Percentiles rank a stretch among this genome's conserved stretches.
Conservation (phyloP, 2,797 vertebrate species). For the Anguilla pacifica region DNA sequence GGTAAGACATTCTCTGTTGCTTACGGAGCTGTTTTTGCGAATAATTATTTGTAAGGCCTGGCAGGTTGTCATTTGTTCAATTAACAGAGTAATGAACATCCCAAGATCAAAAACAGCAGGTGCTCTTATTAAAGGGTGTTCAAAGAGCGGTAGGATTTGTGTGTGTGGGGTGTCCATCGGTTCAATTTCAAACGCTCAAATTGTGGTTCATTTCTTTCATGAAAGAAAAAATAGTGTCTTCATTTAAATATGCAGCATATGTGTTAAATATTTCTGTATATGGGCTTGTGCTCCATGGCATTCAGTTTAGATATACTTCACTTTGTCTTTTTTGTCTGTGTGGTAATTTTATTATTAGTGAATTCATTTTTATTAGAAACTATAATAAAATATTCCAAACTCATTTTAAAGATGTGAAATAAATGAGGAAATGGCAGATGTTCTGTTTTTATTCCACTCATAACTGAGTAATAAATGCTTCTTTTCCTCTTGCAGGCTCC, state of each 20-base stretch:
- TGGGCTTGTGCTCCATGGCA: background rate
- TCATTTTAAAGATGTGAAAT: no score
- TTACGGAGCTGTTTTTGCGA: background rate
- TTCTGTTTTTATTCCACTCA: constrained; percentile 1
- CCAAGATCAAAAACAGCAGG: no score
- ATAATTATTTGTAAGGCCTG: background rate
- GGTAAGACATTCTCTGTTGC: constrained; percentile 72
- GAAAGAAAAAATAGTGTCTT: no score
- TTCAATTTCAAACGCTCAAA: no score
- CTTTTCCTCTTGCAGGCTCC: constrained; percentile 73
- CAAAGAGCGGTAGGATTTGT: no score
- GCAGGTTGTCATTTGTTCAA: background rate
- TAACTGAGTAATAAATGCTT: constrained; percentile 20
- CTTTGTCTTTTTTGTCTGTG: background rate
- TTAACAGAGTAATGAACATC: no score
- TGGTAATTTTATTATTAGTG: background rate
- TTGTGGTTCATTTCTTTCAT: no score
- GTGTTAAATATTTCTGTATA: background rate
- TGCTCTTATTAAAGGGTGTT: no score
- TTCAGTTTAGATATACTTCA: background rate
- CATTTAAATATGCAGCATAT: no score
- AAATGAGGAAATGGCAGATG: background rate
- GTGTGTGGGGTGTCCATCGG: no score
- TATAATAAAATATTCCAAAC: background rate
- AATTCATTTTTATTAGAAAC: background rate